Conservation (phyloP, 2,888 invertebrate genomes). For the Netelia melanura region DNA sequence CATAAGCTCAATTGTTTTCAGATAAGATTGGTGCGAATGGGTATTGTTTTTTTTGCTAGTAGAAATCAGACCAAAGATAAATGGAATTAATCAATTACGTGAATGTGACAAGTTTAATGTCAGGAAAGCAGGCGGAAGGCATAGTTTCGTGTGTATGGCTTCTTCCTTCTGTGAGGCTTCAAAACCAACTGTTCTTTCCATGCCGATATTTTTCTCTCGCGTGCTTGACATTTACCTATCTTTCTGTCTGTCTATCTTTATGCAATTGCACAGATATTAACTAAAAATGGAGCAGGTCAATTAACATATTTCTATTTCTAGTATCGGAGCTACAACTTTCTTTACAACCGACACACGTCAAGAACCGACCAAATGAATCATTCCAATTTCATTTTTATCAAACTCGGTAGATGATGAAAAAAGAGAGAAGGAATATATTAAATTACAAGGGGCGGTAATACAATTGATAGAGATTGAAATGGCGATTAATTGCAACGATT, state of each 20-base stretch:
- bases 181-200: slow-evolving; percentile 41
- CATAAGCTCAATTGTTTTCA: neutral
- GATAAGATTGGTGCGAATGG: neutral
- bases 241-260: slow-evolving; percentile 21
- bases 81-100: slow-evolving; percentile 61
- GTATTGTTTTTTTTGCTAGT: slow-evolving; percentile 5
- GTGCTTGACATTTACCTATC: slow-evolving; percentile 33
- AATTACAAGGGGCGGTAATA: slow-evolving; percentile 26
- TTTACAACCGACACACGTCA: neutral
- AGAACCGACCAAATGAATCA: neutral
- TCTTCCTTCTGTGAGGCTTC: slow-evolving; percentile 80
- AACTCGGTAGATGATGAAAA: neutral
- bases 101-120: slow-evolving; percentile 74
- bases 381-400: neutral
- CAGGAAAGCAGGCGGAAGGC: slow-evolving; percentile 70
- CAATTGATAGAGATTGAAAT: slow-evolving; percentile 40
- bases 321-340: neutral
- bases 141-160: slow-evolving; percentile 75
- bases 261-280: slow-evolving; percentile 44
- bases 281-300: slow-evolving; percentile 23
- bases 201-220: slow-evolving; percentile 8
- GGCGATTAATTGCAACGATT: slow-evolving; percentile 40
- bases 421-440: neutral
- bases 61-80: slow-evolving; percentile 26
- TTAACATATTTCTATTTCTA: neutral